phyloP scores from a whole-genome alignment of 30 jellyfish, hydroid and myxozoan species.

The Turritopsis dohrnii region DNA sequence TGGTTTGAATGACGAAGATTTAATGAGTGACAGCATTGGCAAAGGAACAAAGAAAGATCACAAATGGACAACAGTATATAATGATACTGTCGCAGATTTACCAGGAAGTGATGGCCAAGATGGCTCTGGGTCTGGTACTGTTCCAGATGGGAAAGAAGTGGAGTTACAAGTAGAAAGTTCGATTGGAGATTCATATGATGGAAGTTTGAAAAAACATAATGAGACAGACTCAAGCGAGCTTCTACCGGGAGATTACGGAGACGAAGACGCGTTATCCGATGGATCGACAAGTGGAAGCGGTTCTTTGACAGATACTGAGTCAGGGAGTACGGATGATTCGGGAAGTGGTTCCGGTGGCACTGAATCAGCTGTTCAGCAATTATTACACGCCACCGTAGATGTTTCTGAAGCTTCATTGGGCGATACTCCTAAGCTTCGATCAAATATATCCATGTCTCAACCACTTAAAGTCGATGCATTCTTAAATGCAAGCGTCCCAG shows the following conservation, averaged over 20 bases:
- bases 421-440: neutral
- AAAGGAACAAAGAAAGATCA: neutral
- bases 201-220: conserved; percentile 50
- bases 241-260: conserved; percentile 49
- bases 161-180: conserved; percentile 96
- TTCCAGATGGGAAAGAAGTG: conserved; percentile 52
- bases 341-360: conserved; percentile 28
- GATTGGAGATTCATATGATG: conserved; percentile 88
- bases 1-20: conserved; percentile 10
- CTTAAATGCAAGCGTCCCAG: conserved; percentile 1
- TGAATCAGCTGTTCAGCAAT: conserved; percentile 21
- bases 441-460: neutral
- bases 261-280: conserved; percentile 37
- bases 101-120: conserved; percentile 36
- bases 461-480: conserved; percentile 2
- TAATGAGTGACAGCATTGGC: neutral
- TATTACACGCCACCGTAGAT: conserved; percentile 18
- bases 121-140: conserved; percentile 54
- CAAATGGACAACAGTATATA: conserved; percentile 20
- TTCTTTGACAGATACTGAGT: neutral
- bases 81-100: conserved; percentile 18
- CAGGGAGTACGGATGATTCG: conserved; percentile 16
- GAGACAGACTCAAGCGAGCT: conserved; percentile 17
- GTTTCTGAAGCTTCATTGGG: neutral
- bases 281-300: conserved; percentile 5